Percentiles rank a stretch among this genome's conserved stretches.
phyloP scores from a whole-genome alignment of 2,113 vertebrate species.

The Pelodiscus sinensis region DNA sequence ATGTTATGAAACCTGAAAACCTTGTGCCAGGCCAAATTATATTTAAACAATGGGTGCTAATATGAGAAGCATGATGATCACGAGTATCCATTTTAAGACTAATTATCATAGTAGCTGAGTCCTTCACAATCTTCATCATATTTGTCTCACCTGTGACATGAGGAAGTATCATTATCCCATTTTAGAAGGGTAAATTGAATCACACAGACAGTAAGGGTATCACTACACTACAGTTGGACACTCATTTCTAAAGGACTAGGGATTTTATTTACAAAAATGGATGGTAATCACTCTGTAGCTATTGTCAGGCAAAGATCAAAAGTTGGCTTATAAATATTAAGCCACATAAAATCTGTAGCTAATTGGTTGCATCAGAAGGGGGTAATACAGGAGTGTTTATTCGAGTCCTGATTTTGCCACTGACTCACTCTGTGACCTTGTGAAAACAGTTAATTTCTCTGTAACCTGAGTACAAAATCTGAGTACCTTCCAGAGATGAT shows the following conservation, averaged over 20 bases:
- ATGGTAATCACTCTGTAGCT: not conserved
- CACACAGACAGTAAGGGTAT: not conserved
- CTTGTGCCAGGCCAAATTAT: not conserved
- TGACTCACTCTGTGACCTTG: not conserved
- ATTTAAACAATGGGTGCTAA: accelerated
- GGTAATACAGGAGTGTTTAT: not conserved
- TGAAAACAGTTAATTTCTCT: not conserved
- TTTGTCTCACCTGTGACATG: not conserved
- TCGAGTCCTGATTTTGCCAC: not conserved
- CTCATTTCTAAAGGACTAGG: not conserved
- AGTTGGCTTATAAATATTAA: not conserved
- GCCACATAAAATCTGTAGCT: not conserved
- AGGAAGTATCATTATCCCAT: not conserved
- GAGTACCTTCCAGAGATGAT: not conserved
- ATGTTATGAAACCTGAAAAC: accelerated
- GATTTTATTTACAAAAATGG: not conserved
- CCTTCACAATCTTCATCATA: not conserved
- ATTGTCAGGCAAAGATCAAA: not conserved
- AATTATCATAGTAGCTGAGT: not conserved
- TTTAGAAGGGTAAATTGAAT: not conserved
- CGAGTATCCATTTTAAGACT: not conserved
- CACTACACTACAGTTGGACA: not conserved
- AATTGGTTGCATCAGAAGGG: not conserved
- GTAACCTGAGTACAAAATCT: not conserved
- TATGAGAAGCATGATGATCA: not conserved